Percentiles rank a stretch among this genome's conserved stretches.
Conservation (phyloP, 2,113 vertebrate species). For the Chloropsis hardwickii region DNA sequence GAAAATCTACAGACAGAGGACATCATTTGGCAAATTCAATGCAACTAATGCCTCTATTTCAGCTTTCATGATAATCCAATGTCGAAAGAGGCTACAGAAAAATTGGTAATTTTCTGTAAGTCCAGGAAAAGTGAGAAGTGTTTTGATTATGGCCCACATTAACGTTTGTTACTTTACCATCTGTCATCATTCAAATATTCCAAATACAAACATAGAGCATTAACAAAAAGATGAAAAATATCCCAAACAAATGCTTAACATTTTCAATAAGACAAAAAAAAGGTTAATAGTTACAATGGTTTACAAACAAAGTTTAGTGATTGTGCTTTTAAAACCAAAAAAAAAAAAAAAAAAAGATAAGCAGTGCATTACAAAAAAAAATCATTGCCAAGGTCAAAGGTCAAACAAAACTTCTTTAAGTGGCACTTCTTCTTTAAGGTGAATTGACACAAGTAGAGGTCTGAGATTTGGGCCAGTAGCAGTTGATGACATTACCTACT, state of each 20-base stretch:
- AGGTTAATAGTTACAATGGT: conserved; percentile 99
- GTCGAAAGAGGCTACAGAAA: conserved; percentile 68
- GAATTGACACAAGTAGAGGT: conserved; percentile 84
- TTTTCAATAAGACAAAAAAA: conserved; percentile 92
- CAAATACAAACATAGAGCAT: conserved; percentile 86
- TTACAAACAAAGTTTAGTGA: conserved; percentile 99
- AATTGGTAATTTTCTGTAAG: conserved; percentile 60
- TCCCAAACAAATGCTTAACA: conserved; percentile 82
- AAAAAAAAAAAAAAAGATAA: conserved; percentile 81
- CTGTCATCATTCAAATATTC: conserved; percentile 79
- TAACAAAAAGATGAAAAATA: conserved; percentile 83
- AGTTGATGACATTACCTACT: conserved; percentile 60
- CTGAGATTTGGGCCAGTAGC: conserved; percentile 77
- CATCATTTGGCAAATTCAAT: conserved; percentile 72
- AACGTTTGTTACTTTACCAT: conserved; percentile 66
- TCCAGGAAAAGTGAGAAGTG: conserved; percentile 64
- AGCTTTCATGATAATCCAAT: conserved; percentile 62
- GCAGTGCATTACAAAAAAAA: conserved; percentile 98
- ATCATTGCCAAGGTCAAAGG: conserved; percentile 72
- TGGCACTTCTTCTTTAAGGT: conserved; percentile 91
- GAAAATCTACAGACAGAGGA: conserved; percentile 72
- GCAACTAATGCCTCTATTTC: conserved; percentile 66
- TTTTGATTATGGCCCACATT: conserved; percentile 68
- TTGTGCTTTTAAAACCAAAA: conserved; percentile 99
- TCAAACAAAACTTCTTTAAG: conserved; percentile 84